Conservation (phyloP, 2,113 vertebrate species). For the Perognathus longimembris region DNA sequence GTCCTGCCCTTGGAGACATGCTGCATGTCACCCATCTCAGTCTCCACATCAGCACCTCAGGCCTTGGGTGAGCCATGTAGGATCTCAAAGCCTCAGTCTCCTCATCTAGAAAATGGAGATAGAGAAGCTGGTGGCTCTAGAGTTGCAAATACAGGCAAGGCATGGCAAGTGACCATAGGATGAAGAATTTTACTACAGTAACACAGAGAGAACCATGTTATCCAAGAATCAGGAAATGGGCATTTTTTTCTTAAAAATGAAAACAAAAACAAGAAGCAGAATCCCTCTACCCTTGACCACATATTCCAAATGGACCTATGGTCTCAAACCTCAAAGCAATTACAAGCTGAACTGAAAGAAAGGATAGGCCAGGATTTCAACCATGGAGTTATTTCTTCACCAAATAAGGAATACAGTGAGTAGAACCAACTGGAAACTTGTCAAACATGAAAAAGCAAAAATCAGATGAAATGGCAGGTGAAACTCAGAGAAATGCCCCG, state of each 20-base stretch:
- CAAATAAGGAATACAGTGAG: not conserved
- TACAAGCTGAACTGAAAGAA: not conserved
- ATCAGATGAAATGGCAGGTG: not conserved
- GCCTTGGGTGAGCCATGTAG: rapidly evolving
- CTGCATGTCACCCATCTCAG: not conserved
- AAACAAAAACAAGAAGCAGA: too few relatives aligned
- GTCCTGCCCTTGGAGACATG: not conserved
- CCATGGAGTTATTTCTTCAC: not conserved
- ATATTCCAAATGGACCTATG: not conserved
- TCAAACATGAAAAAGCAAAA: not conserved
- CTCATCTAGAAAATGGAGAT: not conserved
- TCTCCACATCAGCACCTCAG: rapidly evolving
- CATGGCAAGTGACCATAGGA: rapidly evolving
- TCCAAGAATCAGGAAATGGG: too few relatives aligned
- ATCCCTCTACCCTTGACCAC: not conserved
- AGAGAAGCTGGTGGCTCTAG: not conserved
- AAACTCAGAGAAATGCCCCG: not conserved
- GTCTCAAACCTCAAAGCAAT: not conserved
- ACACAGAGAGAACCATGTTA: too few relatives aligned
- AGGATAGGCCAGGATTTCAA: not conserved
- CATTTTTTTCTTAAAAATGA: too few relatives aligned
- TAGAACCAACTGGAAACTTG: not conserved
- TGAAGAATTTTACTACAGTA: rapidly evolving
- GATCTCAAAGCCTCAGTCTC: not conserved
- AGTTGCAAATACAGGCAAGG: rapidly evolving